Evolutionary conservation across 2,888 invertebrate genomes (phyloP), one percentile per base, ranked within the genome.

Genomic region (Smittia sp.): DNA sequence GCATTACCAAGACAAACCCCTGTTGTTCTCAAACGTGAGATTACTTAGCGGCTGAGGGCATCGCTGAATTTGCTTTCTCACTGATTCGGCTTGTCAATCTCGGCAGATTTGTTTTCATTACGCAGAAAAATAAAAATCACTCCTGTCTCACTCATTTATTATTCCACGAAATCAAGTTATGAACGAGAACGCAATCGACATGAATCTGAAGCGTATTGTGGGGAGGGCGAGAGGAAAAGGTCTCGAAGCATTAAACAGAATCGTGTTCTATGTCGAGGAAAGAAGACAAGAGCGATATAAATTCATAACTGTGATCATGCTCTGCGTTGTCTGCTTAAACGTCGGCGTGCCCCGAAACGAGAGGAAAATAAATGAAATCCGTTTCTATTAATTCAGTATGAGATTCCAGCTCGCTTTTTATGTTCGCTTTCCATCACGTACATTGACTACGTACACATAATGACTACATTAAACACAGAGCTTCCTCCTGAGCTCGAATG

Each of bases 381-480:
- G 46, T 46, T 46, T 46, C 46, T 46, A 46, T 46, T 46, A 46
- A 46, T 46, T 46, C 15, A 6, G n/a, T 46, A 46, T 11, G 46
- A n/a, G 46, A 46, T 46, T 46, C 46, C n/a, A 46, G 46, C 11
- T 46, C n/a, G 22, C 18, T 58, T 58, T 58, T 58, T 58, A 58
- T 58, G 58, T 22, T 63, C 27, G 4, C 25, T 2, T 63, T 58
- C 24, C 9, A 9, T 63, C 63, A 63, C 58, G 58, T 63, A 63
- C 24, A 63, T 25, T 63, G 25, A n/a, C 11, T 11, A 46, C 46
- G 46, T n/a, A 46, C 32, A 46, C 25, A 24, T 63, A 63, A 63
- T 63, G 63, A 63, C 63, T 24, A 25, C 63, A 63, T 25, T 63
- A 63, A 18, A 63, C 22, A 63, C 27, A 63, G 13, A 58, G 24